Evolutionary conservation across 2,797 vertebrate genomes (phyloP).

Genomic region (Silurus aristotelis): DNA sequence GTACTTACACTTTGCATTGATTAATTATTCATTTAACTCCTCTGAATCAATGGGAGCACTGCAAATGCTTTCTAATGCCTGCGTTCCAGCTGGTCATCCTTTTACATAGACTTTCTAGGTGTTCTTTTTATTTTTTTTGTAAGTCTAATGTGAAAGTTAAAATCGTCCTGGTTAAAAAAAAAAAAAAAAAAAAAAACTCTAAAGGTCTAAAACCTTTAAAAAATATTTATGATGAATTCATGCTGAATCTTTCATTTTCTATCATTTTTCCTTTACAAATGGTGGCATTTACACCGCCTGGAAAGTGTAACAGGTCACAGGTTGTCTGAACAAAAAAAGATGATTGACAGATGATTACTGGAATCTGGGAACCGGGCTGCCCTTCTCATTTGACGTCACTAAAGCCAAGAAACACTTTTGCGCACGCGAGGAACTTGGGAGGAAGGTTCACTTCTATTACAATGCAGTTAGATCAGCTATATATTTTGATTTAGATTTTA

Average conservation of each 20-base stretch:
- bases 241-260: not conserved
- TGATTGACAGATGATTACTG: constrained; percentile 68
- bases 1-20: constrained; percentile 47
- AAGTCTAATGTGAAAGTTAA: constrained; percentile 1
- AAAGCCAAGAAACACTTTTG: constrained; percentile 40
- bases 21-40: constrained; percentile 54
- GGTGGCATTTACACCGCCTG: not conserved
- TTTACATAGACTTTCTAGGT: not conserved
- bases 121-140: not conserved
- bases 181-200: not conserved
- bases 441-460: not conserved
- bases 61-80: constrained; percentile 20
- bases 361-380: constrained; percentile 57
- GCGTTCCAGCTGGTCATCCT: constrained; percentile 8
- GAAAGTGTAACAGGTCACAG: constrained; percentile 28
- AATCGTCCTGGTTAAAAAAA: not conserved
- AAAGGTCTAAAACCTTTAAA: not conserved
- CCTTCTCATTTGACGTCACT: constrained; percentile 80
- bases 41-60: constrained; percentile 37
- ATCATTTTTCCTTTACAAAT: not conserved
- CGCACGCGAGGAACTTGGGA: not conserved
- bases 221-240: not conserved
- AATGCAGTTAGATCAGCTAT: not conserved
- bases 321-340: constrained; percentile 31
- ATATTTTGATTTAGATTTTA: not conserved